phyloP scores from a whole-genome alignment of 2,797 vertebrate genomes.

The Vespertilio murinus region DNA sequence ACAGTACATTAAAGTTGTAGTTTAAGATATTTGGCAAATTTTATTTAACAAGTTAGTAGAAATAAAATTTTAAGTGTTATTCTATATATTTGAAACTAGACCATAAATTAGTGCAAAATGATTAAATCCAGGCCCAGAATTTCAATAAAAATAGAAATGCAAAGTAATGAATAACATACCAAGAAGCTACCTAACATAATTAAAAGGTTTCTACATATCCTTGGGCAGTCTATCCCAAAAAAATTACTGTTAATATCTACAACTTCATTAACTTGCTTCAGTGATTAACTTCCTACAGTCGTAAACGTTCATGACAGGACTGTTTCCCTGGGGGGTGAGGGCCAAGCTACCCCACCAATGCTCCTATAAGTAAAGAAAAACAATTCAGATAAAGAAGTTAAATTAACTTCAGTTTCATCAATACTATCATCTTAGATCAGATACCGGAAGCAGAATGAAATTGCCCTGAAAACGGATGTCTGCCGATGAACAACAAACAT shows the following conservation, averaged over 20 bases:
- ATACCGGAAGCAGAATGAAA: not conserved
- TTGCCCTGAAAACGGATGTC: not conserved
- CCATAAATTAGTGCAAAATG: constrained; percentile 12
- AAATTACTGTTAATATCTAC: constrained; percentile 12
- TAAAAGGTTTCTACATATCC: not conserved
- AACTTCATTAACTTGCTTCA: constrained; percentile 51
- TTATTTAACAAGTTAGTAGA: not conserved
- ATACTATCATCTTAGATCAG: not conserved
- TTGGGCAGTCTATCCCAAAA: constrained; percentile 1
- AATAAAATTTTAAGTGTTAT: constrained; percentile 23
- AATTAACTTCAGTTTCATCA: not conserved
- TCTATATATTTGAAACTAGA: constrained; percentile 20
- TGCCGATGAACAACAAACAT: not conserved
- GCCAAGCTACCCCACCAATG: not conserved
- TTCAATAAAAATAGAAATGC: constrained; percentile 56
- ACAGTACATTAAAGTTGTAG: constrained; percentile 10
- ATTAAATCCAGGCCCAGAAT: constrained; percentile 52
- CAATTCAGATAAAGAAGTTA: not conserved
- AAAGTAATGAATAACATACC: constrained; percentile 30
- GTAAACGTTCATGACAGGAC: not conserved
- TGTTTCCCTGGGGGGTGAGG: not conserved
- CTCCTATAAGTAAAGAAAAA: constrained; percentile 27
- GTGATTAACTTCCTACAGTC: constrained; percentile 15
- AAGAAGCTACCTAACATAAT: not conserved
- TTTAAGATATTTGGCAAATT: constrained; percentile 32